Evolutionary conservation across 2,888 invertebrate species (phyloP).

Genomic region (Xiphydria camelus): DNA sequence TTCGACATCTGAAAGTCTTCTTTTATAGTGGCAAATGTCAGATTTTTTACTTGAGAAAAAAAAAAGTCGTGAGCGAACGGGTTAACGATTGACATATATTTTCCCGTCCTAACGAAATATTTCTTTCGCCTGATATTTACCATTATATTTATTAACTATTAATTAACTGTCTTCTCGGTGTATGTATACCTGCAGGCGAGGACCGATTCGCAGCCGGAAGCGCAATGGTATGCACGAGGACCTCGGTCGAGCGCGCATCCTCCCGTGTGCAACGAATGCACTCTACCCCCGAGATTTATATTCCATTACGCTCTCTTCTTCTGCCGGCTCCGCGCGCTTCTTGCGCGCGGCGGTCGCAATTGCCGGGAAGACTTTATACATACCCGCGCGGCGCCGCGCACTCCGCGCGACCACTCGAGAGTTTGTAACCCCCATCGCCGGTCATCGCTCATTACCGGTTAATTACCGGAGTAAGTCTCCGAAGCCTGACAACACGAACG

Average conservation of each 20-base stretch:
- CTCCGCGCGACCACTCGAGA: background rate
- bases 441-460: slow-evolving; percentile 48
- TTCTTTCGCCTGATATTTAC: too few relatives aligned
- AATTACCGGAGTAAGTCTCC: slow-evolving; percentile 42
- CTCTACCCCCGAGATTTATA: slow-evolving; percentile 31
- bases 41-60: too few relatives aligned
- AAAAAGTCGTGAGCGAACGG: too few relatives aligned
- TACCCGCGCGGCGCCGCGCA: slow-evolving; percentile 18
- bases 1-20: too few relatives aligned
- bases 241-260: slow-evolving; percentile 11
- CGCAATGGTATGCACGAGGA: slow-evolving; percentile 7
- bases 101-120: too few relatives aligned
- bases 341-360: slow-evolving; percentile 7
- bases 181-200: too few relatives aligned
- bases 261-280: slow-evolving; percentile 4
- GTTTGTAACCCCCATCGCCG: slow-evolving; percentile 29
- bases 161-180: too few relatives aligned
- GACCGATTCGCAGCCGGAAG: slow-evolving; percentile 5
- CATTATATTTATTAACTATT: too few relatives aligned
- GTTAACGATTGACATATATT: too few relatives aligned
- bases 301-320: slow-evolving; percentile 22
- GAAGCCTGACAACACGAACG: slow-evolving; percentile 32
- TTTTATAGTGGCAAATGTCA: too few relatives aligned
- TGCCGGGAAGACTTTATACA: slow-evolving; percentile 22
- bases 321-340: slow-evolving; percentile 13